Evolutionary conservation across 1,140 invertebrate species (phyloP).

Genomic region (Orchestia grillus): DNA sequence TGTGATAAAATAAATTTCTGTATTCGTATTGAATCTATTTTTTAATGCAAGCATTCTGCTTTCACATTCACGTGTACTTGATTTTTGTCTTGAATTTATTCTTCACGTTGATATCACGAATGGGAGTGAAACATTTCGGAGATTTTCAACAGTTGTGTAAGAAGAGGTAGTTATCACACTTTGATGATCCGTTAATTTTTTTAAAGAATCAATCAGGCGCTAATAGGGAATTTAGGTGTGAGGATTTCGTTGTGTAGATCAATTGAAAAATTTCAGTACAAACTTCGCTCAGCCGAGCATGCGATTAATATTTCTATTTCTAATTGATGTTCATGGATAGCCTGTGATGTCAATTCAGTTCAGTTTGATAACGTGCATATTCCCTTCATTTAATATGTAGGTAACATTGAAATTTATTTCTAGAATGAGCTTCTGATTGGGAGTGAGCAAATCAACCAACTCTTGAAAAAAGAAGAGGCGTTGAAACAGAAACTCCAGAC

Average conservation of each 20-base stretch:
- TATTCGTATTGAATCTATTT: neutral
- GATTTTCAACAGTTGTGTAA: neutral
- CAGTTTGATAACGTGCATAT: neutral
- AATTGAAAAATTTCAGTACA: neutral
- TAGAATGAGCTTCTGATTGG: neutral
- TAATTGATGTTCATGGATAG: neutral
- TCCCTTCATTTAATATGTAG: neutral
- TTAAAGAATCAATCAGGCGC: neutral
- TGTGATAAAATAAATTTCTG: neutral
- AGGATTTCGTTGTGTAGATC: neutral
- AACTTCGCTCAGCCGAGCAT: neutral
- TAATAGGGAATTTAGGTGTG: neutral
- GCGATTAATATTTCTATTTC: neutral
- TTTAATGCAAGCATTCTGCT: neutral
- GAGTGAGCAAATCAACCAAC: conserved; percentile 20
- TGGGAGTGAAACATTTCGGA: neutral
- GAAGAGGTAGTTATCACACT: neutral
- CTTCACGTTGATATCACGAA: neutral
- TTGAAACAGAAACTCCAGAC: neutral
- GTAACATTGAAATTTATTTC: neutral
- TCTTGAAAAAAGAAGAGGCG: conserved; percentile 21
- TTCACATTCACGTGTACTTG: neutral
- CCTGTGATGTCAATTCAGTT: neutral
- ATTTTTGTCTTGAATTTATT: neutral
- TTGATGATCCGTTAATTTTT: neutral